Evolutionary conservation across 1,140 invertebrate genomes (phyloP).

Genomic region (Araneus ventricosus): DNA sequence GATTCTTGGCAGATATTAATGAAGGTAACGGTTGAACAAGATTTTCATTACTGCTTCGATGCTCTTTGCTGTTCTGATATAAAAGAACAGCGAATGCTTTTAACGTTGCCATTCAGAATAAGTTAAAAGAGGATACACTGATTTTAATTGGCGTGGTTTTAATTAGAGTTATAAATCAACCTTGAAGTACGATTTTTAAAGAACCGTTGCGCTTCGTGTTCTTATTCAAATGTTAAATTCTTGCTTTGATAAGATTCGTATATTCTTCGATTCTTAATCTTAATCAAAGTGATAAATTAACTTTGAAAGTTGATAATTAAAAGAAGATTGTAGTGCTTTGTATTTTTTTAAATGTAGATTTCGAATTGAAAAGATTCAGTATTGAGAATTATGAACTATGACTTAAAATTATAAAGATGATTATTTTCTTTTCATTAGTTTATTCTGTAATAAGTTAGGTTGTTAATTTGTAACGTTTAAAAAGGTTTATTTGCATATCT

Average conservation of each 20-base stretch:
- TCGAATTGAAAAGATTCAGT: too few relatives aligned
- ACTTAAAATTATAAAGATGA: too few relatives aligned
- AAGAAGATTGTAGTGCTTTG: too few relatives aligned
- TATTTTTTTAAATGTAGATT: too few relatives aligned
- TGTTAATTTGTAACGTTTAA: too few relatives aligned
- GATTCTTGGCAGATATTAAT: constrained; percentile 14
- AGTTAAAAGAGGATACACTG: neutral
- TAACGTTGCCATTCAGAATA: neutral
- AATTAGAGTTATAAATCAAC: neutral
- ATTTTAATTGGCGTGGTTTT: neutral
- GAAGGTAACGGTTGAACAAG: neutral
- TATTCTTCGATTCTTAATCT: too few relatives aligned
- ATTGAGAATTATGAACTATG: too few relatives aligned
- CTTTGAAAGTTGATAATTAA: too few relatives aligned
- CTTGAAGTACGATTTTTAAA: neutral
- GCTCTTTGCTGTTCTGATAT: neutral
- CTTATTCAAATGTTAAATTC: neutral
- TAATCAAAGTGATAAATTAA: too few relatives aligned
- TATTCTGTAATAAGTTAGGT: too few relatives aligned
- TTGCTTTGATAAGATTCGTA: neutral
- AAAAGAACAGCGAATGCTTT: neutral
- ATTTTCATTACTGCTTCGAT: neutral
- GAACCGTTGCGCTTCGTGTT: neutral
- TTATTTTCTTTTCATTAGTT: too few relatives aligned
- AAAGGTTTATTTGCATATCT: too few relatives aligned